Conservation (phyloP, 2,888 invertebrate genomes). For the Crioceris asparagi region DNA sequence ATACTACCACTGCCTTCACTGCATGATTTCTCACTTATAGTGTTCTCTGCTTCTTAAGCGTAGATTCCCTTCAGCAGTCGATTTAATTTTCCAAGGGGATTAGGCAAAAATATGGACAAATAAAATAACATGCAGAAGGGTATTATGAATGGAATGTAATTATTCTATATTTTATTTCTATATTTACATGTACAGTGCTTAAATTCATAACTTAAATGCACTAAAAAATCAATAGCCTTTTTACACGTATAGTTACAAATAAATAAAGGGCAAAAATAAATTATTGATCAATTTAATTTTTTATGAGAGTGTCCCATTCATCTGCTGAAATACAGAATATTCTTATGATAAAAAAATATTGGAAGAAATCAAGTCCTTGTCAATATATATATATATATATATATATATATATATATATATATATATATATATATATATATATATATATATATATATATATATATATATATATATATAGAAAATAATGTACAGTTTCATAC, state of each 20-base stretch:
- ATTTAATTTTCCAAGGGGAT: no score
- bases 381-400: constrained; percentile 5
- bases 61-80: no score
- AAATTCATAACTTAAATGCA: constrained; percentile 29
- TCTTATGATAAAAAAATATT: constrained; percentile 10
- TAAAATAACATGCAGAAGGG: no score
- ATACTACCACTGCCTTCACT: no score
- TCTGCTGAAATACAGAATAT: no score
- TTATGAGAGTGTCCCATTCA: background rate
- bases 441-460: no score
- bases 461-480: no score
- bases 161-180: constrained; percentile 21
- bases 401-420: constrained; percentile 4
- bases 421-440: background rate
- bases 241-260: constrained; percentile 25
- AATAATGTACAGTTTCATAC: no score
- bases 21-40: no score
- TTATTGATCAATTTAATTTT: constrained; percentile 2
- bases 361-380: constrained; percentile 6
- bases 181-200: constrained; percentile 31
- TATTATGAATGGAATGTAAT: no score
- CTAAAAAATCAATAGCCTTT: constrained; percentile 24
- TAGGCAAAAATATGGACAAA: no score
- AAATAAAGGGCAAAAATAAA: constrained; percentile 12
- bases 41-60: no score